Evolutionary conservation across 2,888 invertebrate species (phyloP).

Genomic region (Trachelus tabidus): DNA sequence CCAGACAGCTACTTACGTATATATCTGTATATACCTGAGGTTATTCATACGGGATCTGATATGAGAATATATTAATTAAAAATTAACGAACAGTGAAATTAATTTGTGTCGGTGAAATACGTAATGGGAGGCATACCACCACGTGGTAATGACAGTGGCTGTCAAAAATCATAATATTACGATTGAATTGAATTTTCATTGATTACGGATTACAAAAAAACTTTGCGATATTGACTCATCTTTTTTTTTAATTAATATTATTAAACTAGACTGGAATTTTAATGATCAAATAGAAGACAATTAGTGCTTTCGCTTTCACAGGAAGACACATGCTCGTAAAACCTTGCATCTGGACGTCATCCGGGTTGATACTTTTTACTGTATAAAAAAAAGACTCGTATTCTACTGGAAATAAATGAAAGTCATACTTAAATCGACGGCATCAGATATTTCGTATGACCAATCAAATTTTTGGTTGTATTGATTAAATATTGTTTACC

Average conservation of each 20-base stretch:
- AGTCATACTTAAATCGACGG: neutral
- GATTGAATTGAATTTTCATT: neutral
- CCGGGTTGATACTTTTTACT: too few species aligned
- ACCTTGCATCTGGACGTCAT: neutral
- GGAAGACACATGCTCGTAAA: neutral
- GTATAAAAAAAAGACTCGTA: neutral
- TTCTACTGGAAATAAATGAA: neutral
- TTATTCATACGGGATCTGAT: neutral
- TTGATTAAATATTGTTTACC: neutral
- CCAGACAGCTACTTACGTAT: neutral
- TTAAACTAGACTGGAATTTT: too few species aligned
- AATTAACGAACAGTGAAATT: neutral
- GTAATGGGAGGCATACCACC: neutral
- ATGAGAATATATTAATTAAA: neutral
- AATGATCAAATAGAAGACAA: too few species aligned
- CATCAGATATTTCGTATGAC: neutral
- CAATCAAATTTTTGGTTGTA: neutral
- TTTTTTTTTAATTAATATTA: too few species aligned
- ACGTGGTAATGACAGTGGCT: neutral
- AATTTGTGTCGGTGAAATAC: neutral
- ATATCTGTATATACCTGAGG: neutral
- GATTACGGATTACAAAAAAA: neutral
- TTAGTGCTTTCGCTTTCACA: neutral
- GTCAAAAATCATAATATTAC: neutral
- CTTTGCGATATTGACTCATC: neutral